These are phyloP conservation scores for Clarias laeviceps DNA, from an alignment of 2,797 vertebrate species.

Conservation along the genomic window DNA sequence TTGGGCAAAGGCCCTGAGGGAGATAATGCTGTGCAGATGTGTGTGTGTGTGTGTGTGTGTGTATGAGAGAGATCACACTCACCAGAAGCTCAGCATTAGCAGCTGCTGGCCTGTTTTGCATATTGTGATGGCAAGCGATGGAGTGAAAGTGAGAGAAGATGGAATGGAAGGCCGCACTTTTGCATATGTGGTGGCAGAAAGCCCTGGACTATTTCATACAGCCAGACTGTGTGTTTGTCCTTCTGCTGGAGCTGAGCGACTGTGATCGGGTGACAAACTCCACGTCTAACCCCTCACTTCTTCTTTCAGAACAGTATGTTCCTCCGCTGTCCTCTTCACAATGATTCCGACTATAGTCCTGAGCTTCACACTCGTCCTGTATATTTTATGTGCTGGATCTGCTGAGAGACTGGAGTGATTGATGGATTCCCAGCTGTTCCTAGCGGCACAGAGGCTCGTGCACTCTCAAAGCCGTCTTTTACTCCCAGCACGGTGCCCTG, in stretches of 20 bases:
- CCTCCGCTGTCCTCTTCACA: slow-evolving; percentile 24
- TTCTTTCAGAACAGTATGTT: slow-evolving; percentile 41
- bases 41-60: slow-evolving; percentile 26
- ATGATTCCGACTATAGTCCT: slow-evolving; percentile 30
- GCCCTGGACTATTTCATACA: slow-evolving; percentile 23
- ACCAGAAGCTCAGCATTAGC: slow-evolving; percentile 69
- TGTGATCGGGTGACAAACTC: slow-evolving; percentile 13
- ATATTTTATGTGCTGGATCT: slow-evolving; percentile 37
- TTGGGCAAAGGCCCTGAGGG: slow-evolving; percentile 40
- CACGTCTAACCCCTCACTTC: slow-evolving; percentile 37
- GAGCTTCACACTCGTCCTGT: slow-evolving; percentile 3
- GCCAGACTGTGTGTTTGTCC: slow-evolving; percentile 4
- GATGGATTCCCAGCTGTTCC: slow-evolving; percentile 34
- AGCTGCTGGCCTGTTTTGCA: slow-evolving; percentile 74
- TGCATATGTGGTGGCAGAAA: slow-evolving; percentile 70
- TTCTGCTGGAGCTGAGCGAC: neutral
- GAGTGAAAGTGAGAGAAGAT: slow-evolving; percentile 52
- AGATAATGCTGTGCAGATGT: slow-evolving; percentile 42
- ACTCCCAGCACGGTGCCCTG: slow-evolving; percentile 32
- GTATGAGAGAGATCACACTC: slow-evolving; percentile 61
- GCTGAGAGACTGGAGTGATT: slow-evolving; percentile 37
- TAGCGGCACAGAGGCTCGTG: slow-evolving; percentile 31
- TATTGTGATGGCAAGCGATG: slow-evolving; percentile 46
- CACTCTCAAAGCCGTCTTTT: slow-evolving; percentile 24
- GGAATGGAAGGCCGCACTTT: slow-evolving; percentile 63